Base-by-base conservation (phyloP, 2,888 invertebrate species). In the Meganola albula region DNA sequence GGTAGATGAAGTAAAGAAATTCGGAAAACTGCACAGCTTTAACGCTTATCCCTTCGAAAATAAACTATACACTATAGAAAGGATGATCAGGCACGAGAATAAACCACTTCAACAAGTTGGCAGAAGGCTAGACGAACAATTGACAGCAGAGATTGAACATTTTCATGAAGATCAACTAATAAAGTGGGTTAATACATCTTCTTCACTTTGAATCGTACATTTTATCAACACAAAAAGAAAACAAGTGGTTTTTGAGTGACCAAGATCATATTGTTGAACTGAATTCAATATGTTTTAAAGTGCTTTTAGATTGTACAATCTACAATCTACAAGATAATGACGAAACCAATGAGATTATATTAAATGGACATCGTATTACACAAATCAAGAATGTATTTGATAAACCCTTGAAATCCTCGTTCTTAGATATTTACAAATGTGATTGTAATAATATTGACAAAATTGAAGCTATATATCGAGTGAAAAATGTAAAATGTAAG, bases 21-120 rank as follows among this genome's bases (percentile, higher is more conserved):
- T 38, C 26, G 44, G 44, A 12, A 10, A 25, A 8, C 22, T 44
- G 12, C 21, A 31, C 1, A 31, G 26, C 3, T 44, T 44, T 26
- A 44, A 14, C 20, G 22, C 44, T 2, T 44, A 44, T 31, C 40
- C 39, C 0, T 40, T 44, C 24, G 44, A 44, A 16, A 44, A 44
- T 14, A 27, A 35, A 24, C 26, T 45, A 2, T 26, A 33, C 18
- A 12, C 29, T 4, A 41, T 41, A 1, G 41, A 40, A 36, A 32
- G 10, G 6, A 33, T 45, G 37, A 16, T 45, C 2, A 30, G 37
- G 18, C 9, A 30, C 1, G 45, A 41, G 4, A 31, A 41, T 6
- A 45, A 39, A 9, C 41, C 45, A 12, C 24, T 45, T 3, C 8
- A 24, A 12, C 41, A 41, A 26, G 33, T 41, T 2, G 45, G 37